Evolutionary conservation across 2,113 vertebrate species (phyloP), one percentile per base, ranked within the genome.

Genomic region (Oceanites oceanicus): DNA sequence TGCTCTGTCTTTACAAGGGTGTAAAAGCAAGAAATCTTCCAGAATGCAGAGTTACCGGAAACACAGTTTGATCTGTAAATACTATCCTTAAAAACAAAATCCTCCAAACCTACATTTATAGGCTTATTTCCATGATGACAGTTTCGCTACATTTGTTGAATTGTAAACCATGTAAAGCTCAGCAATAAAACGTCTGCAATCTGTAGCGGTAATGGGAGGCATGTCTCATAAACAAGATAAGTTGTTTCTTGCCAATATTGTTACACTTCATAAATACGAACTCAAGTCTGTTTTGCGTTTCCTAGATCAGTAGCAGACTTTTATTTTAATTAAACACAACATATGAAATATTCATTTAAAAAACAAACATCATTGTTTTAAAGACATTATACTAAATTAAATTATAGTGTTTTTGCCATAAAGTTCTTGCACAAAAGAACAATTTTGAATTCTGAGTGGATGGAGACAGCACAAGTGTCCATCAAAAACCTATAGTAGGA

Each of bases 311-410:
- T 82, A 96, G 97, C 97, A 97, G 97, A 97, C 97, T 98, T 98
- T 97, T 98, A 98, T 98, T 98, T 98, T 98, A 98, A 98, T 98
- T 98, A 98, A 98, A 98, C 97, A 98, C 98, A 98, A 98, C 96
- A 98, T 97, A 98, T 98, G 98, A 98, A 98, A 98, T 98, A 98
- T 98, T 98, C 96, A 98, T 98, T 97, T 97, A 94, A 97, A 98
- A 98, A 98, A 97, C 97, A 98, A 98, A 98, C 96, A 98, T 97
- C 96, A 97, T 98, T 98, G 97, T 98, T 98, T 97, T 96, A 97
- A 98, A 98, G 98, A 83, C 95, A 96, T 95, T 95, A 93, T 63
- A 88, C 97, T 96, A 97, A 97, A 98, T 97, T 97, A 97, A 98
- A 98, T 97, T 93, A 89, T 88, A 68, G 81, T 15, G 67, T 73